These are phyloP conservation scores for Mus pahari DNA, from an alignment of 2,113 vertebrate genomes.

Conservation along the genomic window DNA sequence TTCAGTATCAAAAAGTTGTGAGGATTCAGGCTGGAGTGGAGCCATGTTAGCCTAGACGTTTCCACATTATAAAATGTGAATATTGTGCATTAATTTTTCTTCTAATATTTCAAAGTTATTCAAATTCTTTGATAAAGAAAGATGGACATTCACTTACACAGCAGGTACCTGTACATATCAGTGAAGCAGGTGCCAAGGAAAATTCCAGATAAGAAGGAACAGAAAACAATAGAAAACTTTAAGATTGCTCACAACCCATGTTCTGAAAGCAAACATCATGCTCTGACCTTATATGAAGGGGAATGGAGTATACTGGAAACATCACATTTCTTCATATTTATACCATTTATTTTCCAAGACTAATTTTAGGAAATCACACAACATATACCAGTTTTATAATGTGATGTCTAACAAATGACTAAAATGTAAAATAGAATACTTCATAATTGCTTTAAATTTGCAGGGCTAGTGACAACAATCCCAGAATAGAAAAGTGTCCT, in stretches of 20 bases:
- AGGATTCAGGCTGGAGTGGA: not conserved
- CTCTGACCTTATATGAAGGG: not conserved
- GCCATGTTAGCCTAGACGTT: not conserved
- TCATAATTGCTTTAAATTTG: not conserved
- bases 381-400: not conserved
- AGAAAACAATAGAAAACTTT: not conserved
- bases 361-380: not conserved
- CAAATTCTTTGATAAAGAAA: not conserved
- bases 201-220: not conserved
- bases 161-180: not conserved
- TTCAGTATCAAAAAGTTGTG: not conserved
- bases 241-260: not conserved
- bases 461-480: not conserved
- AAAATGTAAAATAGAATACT: not conserved
- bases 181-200: not conserved
- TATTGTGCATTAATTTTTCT: not conserved
- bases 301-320: not conserved
- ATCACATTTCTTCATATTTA: not conserved
- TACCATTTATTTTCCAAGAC: not conserved
- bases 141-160: not conserved
- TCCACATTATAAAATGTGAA: not conserved
- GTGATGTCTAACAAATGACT: not conserved
- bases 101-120: not conserved
- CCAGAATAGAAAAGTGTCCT: not conserved
- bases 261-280: not conserved